These are phyloP conservation scores for Antitype chi DNA, from an alignment of 2,888 invertebrate genomes.

Conservation along the genomic window DNA sequence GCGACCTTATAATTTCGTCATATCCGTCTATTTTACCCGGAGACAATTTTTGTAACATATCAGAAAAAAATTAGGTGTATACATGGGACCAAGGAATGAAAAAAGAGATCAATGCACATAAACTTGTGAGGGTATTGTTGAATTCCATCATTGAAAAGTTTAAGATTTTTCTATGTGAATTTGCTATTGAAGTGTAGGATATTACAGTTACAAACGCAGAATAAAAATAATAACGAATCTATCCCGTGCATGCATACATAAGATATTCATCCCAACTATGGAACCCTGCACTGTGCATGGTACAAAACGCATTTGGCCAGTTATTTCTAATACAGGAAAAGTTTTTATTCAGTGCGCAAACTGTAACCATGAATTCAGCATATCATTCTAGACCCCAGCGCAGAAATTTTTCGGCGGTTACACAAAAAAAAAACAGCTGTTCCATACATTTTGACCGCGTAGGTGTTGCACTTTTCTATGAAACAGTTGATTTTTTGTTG, in stretches of 20 bases:
- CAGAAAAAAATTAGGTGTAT: not conserved
- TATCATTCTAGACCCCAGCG: too few species aligned
- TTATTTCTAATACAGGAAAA: too few species aligned
- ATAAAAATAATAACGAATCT: not conserved
- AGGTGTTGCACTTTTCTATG: too few species aligned
- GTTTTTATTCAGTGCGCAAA: too few species aligned
- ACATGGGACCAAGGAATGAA: not conserved
- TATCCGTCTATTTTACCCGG: not conserved
- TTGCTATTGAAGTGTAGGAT: not conserved
- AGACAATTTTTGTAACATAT: not conserved
- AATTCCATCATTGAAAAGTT: not conserved
- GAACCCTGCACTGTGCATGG: not conserved
- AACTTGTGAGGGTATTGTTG: not conserved
- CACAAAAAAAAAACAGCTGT: too few species aligned
- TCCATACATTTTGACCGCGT: too few species aligned
- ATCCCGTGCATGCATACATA: not conserved
- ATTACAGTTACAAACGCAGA: not conserved
- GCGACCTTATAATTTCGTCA: not conserved
- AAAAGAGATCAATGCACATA: not conserved
- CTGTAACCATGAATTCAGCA: too few species aligned
- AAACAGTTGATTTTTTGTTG: too few species aligned
- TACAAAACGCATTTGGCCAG: too few species aligned
- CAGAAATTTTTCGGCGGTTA: too few species aligned
- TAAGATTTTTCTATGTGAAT: not conserved
- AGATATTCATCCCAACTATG: not conserved